Evolutionary conservation across 1,140 invertebrate genomes (phyloP).

Genomic region (Bombus ignitus): DNA sequence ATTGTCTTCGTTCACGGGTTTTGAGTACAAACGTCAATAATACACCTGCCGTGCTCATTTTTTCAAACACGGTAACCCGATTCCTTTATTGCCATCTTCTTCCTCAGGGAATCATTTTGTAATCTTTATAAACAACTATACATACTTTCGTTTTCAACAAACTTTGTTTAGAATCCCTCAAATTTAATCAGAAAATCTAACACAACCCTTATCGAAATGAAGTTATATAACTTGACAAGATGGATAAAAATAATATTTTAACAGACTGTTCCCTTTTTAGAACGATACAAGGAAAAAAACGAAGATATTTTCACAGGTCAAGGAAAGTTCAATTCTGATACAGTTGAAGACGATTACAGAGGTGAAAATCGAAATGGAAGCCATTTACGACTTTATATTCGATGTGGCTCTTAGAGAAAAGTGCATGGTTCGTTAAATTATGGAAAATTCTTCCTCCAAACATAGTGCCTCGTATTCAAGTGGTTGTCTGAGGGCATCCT

Average conservation of each 20-base stretch:
- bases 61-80: background rate
- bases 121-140: background rate
- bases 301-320: too few species aligned
- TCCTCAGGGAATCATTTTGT: background rate
- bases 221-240: background rate
- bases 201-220: background rate
- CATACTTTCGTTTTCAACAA: background rate
- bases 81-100: background rate
- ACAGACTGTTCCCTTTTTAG: too few species aligned
- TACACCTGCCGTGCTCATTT: background rate
- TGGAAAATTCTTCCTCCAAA: background rate
- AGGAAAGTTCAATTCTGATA: too few species aligned
- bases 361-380: too few species aligned
- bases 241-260: too few species aligned
- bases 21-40: conserved; percentile 15
- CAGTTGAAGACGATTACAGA: too few species aligned
- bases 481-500: too few species aligned
- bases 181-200: background rate
- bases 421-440: background rate
- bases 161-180: background rate
- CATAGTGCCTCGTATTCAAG: background rate
- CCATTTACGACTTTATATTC: background rate
- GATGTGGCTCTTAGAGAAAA: background rate
- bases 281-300: too few species aligned
- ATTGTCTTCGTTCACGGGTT: conserved; percentile 27